These are phyloP conservation scores for Plusia festucae DNA, from an alignment of 2,888 invertebrate species.

Conservation along the genomic window DNA sequence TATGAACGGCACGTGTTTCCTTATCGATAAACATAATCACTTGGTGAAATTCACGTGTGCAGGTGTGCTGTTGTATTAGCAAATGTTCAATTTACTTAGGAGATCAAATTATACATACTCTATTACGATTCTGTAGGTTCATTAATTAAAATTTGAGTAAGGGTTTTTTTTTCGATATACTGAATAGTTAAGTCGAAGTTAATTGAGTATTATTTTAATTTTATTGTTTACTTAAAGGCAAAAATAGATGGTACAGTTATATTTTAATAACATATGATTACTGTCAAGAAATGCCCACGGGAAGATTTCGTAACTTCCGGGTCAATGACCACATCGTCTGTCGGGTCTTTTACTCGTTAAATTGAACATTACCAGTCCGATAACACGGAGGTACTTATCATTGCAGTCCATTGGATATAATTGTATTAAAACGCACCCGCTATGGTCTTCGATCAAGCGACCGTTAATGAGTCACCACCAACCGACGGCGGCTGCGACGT, in stretches of 20 bases:
- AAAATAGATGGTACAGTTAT: too few species aligned
- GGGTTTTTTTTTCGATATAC: too few species aligned
- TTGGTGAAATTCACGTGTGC: background rate
- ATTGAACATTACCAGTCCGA: slow-evolving; percentile 31
- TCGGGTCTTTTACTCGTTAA: slow-evolving; percentile 44
- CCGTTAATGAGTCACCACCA: slow-evolving; percentile 79
- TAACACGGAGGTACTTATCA: slow-evolving; percentile 43
- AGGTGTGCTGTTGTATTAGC: slow-evolving; percentile 25
- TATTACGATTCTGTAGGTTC: background rate
- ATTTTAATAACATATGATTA: background rate
- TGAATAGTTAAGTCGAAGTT: too few species aligned
- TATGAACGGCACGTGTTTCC: slow-evolving; percentile 1
- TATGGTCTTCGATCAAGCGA: slow-evolving; percentile 66
- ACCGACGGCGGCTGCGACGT: slow-evolving; percentile 67
- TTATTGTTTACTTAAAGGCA: too few species aligned
- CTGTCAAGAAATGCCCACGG: background rate
- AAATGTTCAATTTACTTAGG: slow-evolving; percentile 27
- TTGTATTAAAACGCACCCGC: slow-evolving; percentile 63
- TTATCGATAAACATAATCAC: background rate
- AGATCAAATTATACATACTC: background rate
- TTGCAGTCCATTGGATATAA: slow-evolving; percentile 43
- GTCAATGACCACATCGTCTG: slow-evolving; percentile 76
- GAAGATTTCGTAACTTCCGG: slow-evolving; percentile 68
- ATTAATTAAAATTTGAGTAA: background rate
- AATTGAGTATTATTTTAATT: too few species aligned